Evolutionary conservation across 2,888 invertebrate species (phyloP).

Genomic region (Drosophila merina): DNA sequence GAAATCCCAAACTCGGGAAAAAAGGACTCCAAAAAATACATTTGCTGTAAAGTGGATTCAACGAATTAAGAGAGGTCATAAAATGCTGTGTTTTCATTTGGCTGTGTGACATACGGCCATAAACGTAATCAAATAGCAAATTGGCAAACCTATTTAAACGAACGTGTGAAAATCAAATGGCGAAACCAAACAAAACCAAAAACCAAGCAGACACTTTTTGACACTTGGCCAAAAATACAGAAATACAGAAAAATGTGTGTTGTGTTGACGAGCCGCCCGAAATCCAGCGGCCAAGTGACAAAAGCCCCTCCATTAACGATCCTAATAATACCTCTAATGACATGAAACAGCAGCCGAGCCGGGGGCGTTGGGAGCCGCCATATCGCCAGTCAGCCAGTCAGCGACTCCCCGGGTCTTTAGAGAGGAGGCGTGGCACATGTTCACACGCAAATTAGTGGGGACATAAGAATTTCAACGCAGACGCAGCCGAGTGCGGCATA

Average conservation of each 20-base stretch:
- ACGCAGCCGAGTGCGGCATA: conserved; percentile 45
- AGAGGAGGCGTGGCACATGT: conserved; percentile 49
- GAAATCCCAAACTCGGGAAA: neutral
- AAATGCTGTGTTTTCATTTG: conserved; percentile 9
- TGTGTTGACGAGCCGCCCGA: conserved; percentile 44
- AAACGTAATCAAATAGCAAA: conserved; percentile 61
- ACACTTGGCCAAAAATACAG: conserved; percentile 49
- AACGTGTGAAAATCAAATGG: conserved; percentile 73
- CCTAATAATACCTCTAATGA: conserved; percentile 77
- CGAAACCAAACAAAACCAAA: conserved; percentile 53
- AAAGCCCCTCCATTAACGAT: conserved; percentile 70
- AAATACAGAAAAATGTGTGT: conserved; percentile 51
- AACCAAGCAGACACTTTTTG: conserved; percentile 69
- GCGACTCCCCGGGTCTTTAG: neutral
- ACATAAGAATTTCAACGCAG: conserved; percentile 72
- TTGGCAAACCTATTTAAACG: conserved; percentile 68
- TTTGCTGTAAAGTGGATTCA: neutral
- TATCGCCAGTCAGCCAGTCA: too few species aligned
- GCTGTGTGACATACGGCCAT: conserved; percentile 25
- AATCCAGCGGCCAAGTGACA: conserved; percentile 66
- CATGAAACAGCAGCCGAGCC: conserved; percentile 69
- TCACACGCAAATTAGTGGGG: conserved; percentile 81
- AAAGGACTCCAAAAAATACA: neutral
- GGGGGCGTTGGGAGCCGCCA: conserved; percentile 3
- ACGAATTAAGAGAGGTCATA: conserved; percentile 15